Percentiles rank a stretch among this genome's conserved stretches.
These are phyloP conservation scores for Trididemnum nubilum DNA, from an alignment of 23 tunicate species.

Conservation along the genomic window DNA sequence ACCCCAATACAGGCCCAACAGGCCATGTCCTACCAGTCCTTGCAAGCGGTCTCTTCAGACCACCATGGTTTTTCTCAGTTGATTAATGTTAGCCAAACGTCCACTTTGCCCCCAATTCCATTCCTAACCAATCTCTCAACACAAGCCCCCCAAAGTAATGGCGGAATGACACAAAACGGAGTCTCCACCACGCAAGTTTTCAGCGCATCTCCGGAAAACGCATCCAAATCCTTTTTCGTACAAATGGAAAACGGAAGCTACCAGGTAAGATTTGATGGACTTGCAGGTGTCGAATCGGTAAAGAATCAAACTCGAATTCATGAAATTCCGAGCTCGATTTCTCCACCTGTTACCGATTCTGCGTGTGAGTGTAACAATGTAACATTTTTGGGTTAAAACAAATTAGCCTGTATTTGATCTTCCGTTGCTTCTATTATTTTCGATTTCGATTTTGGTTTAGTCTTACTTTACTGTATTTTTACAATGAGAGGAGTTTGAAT, in stretches of 20 bases:
- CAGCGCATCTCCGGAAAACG: neutral
- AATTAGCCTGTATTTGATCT: no score
- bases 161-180: constrained; percentile 1
- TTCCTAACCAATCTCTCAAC: constrained; percentile 9
- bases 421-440: no score
- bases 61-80: constrained; percentile 22
- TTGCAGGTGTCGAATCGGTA: no score
- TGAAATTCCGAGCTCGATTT: no score
- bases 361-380: no score
- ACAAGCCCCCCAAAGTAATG: constrained; percentile 28
- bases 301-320: no score
- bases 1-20: constrained; percentile 6
- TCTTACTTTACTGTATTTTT: no score
- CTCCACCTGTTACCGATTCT: no score
- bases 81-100: neutral
- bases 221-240: constrained; percentile 41
- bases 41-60: constrained; percentile 56
- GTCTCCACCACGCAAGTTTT: neutral
- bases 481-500: no score
- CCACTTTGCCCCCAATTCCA: constrained; percentile 9
- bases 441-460: no score
- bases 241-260: constrained; percentile 69
- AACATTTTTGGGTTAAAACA: no score
- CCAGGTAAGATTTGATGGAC: constrained; percentile 62
- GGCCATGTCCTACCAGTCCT: constrained; percentile 37